Evolutionary conservation across 2,113 vertebrate species (phyloP), one percentile per base, ranked within the genome.

Genomic region (Smithornis capensis): DNA sequence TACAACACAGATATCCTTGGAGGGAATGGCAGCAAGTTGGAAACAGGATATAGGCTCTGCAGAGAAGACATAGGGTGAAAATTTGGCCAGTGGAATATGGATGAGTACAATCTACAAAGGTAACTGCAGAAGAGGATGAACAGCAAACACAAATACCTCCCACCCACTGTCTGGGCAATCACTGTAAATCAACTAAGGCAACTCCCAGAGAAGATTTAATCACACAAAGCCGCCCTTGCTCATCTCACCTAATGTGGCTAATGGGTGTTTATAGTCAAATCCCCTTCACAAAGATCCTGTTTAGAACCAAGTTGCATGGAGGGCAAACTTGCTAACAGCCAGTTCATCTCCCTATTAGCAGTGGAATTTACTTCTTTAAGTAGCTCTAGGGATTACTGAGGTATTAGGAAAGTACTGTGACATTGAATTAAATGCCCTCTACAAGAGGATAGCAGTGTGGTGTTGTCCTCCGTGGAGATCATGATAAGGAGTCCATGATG

Each of bases 371-470:
- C 68, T 82, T 75, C 47, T 69, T 68, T 74, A 83, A 95, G 92
- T 47, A 82, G 57, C 88, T 91, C 80, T 83, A 65, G 60, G 64
- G 83, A 81, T 95, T 93, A 94, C 19, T 35, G 77, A 90, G 62
- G 49, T 76, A 73, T 92, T 74, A 92, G 42, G 75, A 92, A 95
- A 83, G 42, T 49, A 44, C 75, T 75, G 88, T 76, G 76, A 81
- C 86, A 78, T 37, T 83, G 92, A 95, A 52, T 28, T 53, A 9
- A 18, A 62, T 83, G 94, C 89, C 86, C 71, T 69, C 59, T 77
- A 19, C 29, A 28, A 73, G 53, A 67, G 35, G 52, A 64, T 80
- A 27, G 35, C 45, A 70, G 49, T 18, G 17, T 62, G 7, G 12
- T 40, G 37, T 7, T 89, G 45, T 93, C 49, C 57, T 94, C 44